phyloP scores from a whole-genome alignment of 2,888 invertebrate genomes.

The Idaea biselata region DNA sequence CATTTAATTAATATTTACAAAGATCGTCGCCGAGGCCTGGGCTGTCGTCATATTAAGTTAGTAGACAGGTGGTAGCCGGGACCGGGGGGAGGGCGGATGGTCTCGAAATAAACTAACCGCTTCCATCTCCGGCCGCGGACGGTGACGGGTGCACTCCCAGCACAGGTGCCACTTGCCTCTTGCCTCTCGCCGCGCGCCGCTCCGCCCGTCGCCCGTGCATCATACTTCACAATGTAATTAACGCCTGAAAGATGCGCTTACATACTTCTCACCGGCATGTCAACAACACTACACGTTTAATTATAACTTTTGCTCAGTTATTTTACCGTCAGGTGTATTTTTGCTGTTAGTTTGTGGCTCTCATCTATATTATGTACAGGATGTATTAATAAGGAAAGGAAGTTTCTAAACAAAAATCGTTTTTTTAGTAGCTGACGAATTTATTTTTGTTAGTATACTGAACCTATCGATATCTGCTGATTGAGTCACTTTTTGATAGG shows the following conservation, averaged over 20 bases:
- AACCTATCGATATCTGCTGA: too few species aligned
- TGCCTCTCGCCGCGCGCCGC: slow-evolving; percentile 4
- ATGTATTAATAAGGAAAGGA: too few species aligned
- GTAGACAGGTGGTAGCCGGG: slow-evolving; percentile 61
- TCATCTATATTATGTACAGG: too few species aligned
- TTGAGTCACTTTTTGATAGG: too few species aligned
- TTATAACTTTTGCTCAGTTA: background rate
- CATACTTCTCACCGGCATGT: slow-evolving; percentile 11
- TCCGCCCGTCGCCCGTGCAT: slow-evolving; percentile 51
- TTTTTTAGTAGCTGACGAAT: too few species aligned
- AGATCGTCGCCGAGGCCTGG: slow-evolving; percentile 53
- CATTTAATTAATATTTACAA: slow-evolving; percentile 63
- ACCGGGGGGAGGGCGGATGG: slow-evolving; percentile 55
- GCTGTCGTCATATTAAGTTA: slow-evolving; percentile 70
- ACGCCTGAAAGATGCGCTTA: slow-evolving; percentile 50
- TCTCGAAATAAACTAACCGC: slow-evolving; percentile 65
- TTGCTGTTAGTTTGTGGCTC: background rate
- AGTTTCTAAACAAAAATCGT: too few species aligned
- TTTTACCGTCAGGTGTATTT: background rate
- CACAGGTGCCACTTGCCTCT: slow-evolving; percentile 15
- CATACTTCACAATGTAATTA: slow-evolving; percentile 59
- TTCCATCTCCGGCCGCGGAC: slow-evolving; percentile 27
- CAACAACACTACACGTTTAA: slow-evolving; percentile 22
- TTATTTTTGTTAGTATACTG: too few species aligned
- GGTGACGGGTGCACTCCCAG: slow-evolving; percentile 17